phyloP scores from a whole-genome alignment of 2,797 vertebrate genomes.

The Harpagifer antarcticus region DNA sequence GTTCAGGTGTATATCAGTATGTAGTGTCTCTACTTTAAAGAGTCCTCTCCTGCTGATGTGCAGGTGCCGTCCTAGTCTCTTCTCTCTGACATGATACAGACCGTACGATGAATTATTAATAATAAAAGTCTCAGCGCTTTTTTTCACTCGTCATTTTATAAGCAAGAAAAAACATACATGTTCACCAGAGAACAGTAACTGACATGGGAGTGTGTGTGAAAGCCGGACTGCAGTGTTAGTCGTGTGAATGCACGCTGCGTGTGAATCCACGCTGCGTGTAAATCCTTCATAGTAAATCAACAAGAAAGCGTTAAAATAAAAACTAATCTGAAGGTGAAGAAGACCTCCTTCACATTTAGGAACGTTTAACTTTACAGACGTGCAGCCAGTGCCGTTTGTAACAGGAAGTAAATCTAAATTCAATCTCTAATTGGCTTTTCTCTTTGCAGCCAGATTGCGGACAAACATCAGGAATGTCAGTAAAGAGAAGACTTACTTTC shows the following conservation, averaged over 20 bases:
- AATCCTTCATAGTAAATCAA: slow-evolving; percentile 45
- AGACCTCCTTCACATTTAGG: slow-evolving; percentile 40
- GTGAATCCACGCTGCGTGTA: slow-evolving; percentile 33
- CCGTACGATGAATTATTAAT: too few species aligned
- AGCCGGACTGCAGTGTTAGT: slow-evolving; percentile 35
- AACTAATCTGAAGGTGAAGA: slow-evolving; percentile 4
- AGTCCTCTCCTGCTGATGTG: too few species aligned
- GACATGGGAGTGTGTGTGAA: slow-evolving; percentile 26
- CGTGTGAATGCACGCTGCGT: slow-evolving; percentile 28
- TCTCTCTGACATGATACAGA: too few species aligned
- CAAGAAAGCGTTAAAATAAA: slow-evolving; percentile 2
- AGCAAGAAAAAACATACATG: background rate
- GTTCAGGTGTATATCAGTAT: too few species aligned
- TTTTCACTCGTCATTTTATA: slow-evolving; percentile 21
- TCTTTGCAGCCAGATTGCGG: slow-evolving; percentile 7
- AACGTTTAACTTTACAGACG: slow-evolving; percentile 33
- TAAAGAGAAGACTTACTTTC: slow-evolving; percentile 32
- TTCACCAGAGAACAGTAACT: slow-evolving; percentile 13
- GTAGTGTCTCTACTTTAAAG: too few species aligned
- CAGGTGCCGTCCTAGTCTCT: too few species aligned
- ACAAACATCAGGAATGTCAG: slow-evolving; percentile 44
- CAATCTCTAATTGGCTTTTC: slow-evolving; percentile 40
- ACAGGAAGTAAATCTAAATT: slow-evolving; percentile 17
- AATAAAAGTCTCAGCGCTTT: background rate
- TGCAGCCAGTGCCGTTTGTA: slow-evolving; percentile 44